These are phyloP conservation scores for Butorides virescens DNA, from an alignment of 2,113 vertebrate genomes.

Conservation along the genomic window DNA sequence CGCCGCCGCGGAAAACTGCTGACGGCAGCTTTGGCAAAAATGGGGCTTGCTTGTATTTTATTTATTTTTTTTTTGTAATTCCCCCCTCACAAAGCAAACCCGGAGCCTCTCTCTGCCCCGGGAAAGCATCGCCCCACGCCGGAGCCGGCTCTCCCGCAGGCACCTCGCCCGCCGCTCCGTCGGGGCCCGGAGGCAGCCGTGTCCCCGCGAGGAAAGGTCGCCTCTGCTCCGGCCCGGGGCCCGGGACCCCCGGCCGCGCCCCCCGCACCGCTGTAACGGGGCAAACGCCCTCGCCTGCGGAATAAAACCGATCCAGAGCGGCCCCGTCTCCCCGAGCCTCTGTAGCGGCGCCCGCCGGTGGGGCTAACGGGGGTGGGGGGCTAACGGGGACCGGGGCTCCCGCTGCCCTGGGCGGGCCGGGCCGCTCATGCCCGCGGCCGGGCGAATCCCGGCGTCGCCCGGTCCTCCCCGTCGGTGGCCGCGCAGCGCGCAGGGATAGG, in stretches of 20 bases:
- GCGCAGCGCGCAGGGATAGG: not conserved
- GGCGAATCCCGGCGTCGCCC: not conserved
- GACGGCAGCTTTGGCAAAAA: slow-evolving; percentile 36
- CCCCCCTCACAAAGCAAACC: not conserved
- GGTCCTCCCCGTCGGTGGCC: not conserved
- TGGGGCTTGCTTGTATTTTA: not conserved
- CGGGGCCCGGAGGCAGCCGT: not conserved
- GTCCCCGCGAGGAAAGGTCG: not conserved
- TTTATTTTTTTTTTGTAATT: not conserved
- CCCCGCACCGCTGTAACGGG: not conserved
- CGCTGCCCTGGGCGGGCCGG: not conserved
- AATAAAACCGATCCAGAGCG: not conserved
- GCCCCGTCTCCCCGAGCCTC: not conserved
- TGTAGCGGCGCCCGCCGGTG: not conserved
- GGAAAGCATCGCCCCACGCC: not conserved
- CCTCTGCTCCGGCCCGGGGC: not conserved
- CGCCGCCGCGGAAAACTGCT: not conserved
- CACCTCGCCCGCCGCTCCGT: not conserved
- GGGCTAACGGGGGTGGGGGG: not conserved
- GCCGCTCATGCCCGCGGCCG: not conserved
- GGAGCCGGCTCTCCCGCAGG: not conserved
- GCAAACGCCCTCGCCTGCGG: not conserved
- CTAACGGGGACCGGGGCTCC: not conserved
- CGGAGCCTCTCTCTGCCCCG: not conserved
- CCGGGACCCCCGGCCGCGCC: not conserved